Percentiles rank a stretch among this genome's conserved stretches.
Conservation (phyloP, 2,888 invertebrate species). For the Hirtodrosophila duncani region DNA sequence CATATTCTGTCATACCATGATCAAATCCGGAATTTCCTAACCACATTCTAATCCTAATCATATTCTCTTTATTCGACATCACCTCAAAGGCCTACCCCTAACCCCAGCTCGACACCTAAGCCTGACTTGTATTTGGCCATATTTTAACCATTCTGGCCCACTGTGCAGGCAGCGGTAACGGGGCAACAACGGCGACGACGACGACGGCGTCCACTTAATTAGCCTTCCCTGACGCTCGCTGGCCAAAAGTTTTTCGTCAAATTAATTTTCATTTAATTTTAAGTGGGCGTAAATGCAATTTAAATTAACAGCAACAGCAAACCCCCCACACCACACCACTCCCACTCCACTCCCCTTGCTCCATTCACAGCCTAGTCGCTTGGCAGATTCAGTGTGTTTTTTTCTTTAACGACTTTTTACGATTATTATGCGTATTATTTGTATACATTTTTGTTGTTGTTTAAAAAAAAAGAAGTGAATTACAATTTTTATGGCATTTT, state of each 20-base stretch:
- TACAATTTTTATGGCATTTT: conserved; percentile 33
- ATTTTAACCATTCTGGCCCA: too few species aligned
- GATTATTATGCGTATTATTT: conserved; percentile 38
- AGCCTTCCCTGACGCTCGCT: conserved; percentile 23
- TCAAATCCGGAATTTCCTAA: too few species aligned
- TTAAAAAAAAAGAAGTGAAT: neutral
- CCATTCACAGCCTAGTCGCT: conserved; percentile 11
- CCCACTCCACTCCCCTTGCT: neutral
- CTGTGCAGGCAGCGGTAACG: conserved; percentile 6
- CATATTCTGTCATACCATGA: too few species aligned
- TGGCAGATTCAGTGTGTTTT: conserved; percentile 1
- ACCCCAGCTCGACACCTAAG: too few species aligned
- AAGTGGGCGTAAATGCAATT: conserved; percentile 69
- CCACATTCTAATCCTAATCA: too few species aligned
- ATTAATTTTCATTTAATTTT: conserved; percentile 67
- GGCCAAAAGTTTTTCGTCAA: conserved; percentile 36
- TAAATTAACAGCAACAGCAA: conserved; percentile 58
- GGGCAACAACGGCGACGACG: conserved; percentile 24
- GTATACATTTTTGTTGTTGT: conserved; percentile 5
- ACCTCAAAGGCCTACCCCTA: too few species aligned
- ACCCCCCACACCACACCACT: neutral
- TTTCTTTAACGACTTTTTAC: conserved; percentile 14
- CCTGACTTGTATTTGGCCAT: too few species aligned
- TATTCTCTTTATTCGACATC: too few species aligned
- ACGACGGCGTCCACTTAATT: conserved; percentile 58